Evolutionary conservation across 2,113 vertebrate genomes (phyloP).

Genomic region (Solenodon paradoxus): DNA sequence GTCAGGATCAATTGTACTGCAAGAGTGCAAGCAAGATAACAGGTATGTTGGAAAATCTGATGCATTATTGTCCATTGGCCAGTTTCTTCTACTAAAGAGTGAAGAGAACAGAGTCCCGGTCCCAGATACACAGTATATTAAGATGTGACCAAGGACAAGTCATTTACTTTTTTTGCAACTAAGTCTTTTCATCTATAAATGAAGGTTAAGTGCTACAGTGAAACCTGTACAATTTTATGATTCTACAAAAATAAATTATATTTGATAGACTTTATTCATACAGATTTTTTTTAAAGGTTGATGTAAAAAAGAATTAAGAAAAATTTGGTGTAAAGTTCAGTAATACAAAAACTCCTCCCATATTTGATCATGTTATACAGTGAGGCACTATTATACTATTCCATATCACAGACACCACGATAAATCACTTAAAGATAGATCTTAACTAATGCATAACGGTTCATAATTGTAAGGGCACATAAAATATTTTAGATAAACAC

Average conservation of each 20-base stretch:
- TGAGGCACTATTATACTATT: background rate
- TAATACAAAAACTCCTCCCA: slow-evolving; percentile 22
- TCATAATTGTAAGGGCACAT: background rate
- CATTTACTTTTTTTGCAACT: background rate
- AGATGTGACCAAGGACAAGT: background rate
- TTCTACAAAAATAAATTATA: background rate
- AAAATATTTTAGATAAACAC: background rate
- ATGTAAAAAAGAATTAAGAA: background rate
- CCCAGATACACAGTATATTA: background rate
- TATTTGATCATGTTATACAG: background rate
- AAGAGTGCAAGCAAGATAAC: background rate
- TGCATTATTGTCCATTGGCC: background rate
- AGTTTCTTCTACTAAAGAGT: background rate
- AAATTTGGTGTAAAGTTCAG: background rate
- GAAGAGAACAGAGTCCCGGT: background rate
- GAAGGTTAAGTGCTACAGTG: background rate
- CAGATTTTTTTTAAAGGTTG: background rate
- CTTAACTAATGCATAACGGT: background rate
- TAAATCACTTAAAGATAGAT: background rate
- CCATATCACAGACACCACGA: background rate
- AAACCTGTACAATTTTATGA: background rate
- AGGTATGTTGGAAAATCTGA: background rate
- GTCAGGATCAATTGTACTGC: background rate
- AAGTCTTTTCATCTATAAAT: background rate
- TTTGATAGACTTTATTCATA: background rate